Base-by-base conservation (phyloP, 2,113 vertebrate species). In the Cheirogaleus medius region DNA sequence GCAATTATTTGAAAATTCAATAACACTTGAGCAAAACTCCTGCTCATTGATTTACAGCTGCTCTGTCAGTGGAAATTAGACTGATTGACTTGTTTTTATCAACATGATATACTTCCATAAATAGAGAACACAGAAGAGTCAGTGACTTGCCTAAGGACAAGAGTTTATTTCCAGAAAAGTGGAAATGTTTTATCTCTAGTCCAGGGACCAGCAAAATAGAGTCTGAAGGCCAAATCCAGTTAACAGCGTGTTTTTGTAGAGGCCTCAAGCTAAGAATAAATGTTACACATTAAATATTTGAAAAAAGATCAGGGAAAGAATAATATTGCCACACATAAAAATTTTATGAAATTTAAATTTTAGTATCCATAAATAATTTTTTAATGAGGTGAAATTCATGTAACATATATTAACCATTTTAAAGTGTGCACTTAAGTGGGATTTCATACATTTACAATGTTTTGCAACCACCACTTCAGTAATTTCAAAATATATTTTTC, bases 1-100 rank as follows among this genome's bases (percentile, higher is more conserved):
- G 25, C 8, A 90, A 47, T 77, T 90, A 87, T 84, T 52, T 87
- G 29, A 6, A 83, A 90, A 73, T 92, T 96, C 32, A 83, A 4
- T 84, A 52, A 78, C 27, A 89, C 5, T 89, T 34, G 14, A 94
- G 29, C 29, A 71, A 15, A 91, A 60, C 47, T 73, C 32, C 20
- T 91, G 10, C 11, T 54, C 49, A 39, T 37, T 66, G 37, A 74
- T 86, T 96, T 64, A 27, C 7, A 87, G 27, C 34, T 64, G 5
- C 13, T 32, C 6, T 87, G 18, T 68, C 39, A 49, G 5, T 69
- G 39, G 17, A 94, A 90, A 80, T 92, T 71, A 78, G 6, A 66
- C 27, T 73, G 23, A 60, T 39, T 8, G 56, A 27, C 7, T 82
- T 94, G 11, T 90, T 90, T 80, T 64, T 21, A 17, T 84, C 27